Conservation (phyloP, 2,113 vertebrate species). For the Clarias magur region DNA sequence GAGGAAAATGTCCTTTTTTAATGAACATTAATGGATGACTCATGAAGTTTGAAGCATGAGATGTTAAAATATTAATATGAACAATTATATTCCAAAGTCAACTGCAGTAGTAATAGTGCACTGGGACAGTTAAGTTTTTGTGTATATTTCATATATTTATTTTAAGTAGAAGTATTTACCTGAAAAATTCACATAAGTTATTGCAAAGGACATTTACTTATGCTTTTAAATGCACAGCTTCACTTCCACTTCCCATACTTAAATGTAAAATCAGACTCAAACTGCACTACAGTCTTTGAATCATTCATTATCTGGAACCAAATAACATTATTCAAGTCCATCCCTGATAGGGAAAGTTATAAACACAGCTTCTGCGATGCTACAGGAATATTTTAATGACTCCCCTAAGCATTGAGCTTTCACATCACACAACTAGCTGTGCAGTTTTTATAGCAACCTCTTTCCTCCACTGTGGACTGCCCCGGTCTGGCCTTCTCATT, state of each 20-base stretch:
- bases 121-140: neutral
- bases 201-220: neutral
- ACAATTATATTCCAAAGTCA: neutral
- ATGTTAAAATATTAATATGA: neutral
- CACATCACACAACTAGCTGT: constrained; percentile 19
- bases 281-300: neutral
- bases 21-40: neutral
- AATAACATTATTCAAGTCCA: neutral
- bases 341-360: neutral
- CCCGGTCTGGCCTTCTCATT: constrained; percentile 26
- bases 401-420: constrained; percentile 34
- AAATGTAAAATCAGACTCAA: neutral
- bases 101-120: neutral
- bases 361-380: neutral
- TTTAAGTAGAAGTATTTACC: neutral
- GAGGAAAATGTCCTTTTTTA: neutral
- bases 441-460: constrained; percentile 5
- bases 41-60: neutral
- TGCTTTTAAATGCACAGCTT: neutral
- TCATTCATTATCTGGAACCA: neutral
- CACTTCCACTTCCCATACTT: neutral
- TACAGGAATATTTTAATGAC: constrained; percentile 30
- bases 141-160: neutral
- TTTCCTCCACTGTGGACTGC: constrained; percentile 14
- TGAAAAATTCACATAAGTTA: neutral